Conservation (phyloP, 2,888 invertebrate genomes). For the Stramonita haemastoma region DNA sequence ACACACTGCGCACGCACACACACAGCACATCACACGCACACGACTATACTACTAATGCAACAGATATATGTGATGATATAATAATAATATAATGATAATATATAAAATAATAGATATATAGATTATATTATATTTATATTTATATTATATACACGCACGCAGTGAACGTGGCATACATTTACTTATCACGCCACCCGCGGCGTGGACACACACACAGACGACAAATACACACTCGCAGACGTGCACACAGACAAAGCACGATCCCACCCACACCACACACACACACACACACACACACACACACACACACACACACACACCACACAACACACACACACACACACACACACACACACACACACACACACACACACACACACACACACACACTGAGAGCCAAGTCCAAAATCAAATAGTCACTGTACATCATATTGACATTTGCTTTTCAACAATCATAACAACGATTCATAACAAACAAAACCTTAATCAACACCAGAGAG, state of each 20-base stretch:
- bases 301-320: neutral
- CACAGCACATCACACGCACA: neutral
- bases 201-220: no score
- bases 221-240: neutral
- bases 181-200: no score
- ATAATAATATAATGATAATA: no score
- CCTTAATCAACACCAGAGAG: neutral
- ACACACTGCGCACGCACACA: neutral
- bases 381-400: neutral
- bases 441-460: neutral
- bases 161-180: no score
- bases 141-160: no score
- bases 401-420: neutral
- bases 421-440: no score
- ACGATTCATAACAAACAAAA: neutral
- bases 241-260: neutral
- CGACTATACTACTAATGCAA: no score
- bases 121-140: no score
- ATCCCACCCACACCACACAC: neutral
- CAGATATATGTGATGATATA: no score
- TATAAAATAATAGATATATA: no score
- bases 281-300: neutral
- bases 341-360: neutral
- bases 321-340: neutral
- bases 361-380: slow-evolving; percentile 7